Base-by-base conservation (phyloP, 2,113 vertebrate species). In the Dendrocopos noguchii region DNA sequence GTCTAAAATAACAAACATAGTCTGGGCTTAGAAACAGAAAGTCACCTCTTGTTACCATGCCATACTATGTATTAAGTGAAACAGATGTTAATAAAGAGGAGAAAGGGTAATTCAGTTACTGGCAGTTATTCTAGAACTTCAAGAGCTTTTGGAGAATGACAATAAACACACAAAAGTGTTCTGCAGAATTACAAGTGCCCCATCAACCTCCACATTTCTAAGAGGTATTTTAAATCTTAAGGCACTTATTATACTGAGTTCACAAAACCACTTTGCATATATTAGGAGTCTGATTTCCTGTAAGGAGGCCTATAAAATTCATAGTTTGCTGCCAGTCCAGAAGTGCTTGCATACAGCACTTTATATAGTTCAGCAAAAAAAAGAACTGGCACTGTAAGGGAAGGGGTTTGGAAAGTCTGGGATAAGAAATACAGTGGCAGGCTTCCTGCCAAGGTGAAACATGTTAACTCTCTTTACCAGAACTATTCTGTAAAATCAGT, bases 341-440 rank as follows among this genome's bases (percentile, higher is more conserved):
- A 61, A 68, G 27, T 68, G 19, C 56, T 64, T 60, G 18, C 33
- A 66, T 20, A 67, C 21, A 77, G 77, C 17, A 82, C 28, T 80
- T 80, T 50, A 68, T 47, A 56, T 13, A n/a, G 39, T 36, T 67
- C 27, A 74, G 19, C 74, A 80, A 90, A 94, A 94, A 59, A 76
- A 59, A 67, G 16, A 82, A 42, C 28, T 70, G 57, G 68, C 39
- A 86, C 36, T 75, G 33, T 33, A 94, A 56, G 29, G 50, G 72
- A 78, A 92, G 28, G 9, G 57, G 68, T 78, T 78, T 72, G 33
- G 86, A 80, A 95, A 91, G 88, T 61, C 50, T 91, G 55, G 71
- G 55, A 44, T 73, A 79, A 79, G 59, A 95, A 93, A 84, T 42
- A 87, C 29, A 85, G 39, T 14, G 55, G 64, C 11, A 55, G 36